Evolutionary conservation across 2,797 vertebrate species (phyloP).

Genomic region (Rhinoraja longicauda): DNA sequence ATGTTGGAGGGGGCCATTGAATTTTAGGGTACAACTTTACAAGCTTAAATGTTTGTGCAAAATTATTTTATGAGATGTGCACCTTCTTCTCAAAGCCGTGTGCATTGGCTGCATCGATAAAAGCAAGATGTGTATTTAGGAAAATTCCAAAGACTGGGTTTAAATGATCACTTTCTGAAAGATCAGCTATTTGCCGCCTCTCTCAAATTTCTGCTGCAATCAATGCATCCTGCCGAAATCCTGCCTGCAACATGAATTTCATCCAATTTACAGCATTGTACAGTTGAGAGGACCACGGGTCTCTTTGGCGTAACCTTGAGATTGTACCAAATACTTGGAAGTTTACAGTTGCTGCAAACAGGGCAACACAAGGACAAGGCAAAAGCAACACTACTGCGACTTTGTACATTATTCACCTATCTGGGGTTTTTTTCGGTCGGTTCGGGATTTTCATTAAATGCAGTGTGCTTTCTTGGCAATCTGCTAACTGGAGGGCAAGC

Average conservation of each 20-base stretch:
- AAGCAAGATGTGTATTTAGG: background rate
- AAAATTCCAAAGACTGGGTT: constrained; percentile 1
- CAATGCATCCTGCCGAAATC: constrained; percentile 34
- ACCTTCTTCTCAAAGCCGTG: background rate
- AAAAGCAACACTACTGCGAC: background rate
- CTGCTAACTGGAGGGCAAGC: background rate
- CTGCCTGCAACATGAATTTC: constrained; percentile 27
- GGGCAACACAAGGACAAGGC: background rate
- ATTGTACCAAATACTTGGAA: constrained; percentile 8
- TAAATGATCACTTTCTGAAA: constrained; percentile 36
- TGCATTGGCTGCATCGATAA: background rate
- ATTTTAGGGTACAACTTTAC: background rate
- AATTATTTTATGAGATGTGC: background rate
- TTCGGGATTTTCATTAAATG: background rate
- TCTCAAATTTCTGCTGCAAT: constrained; percentile 36
- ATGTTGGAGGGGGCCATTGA: background rate
- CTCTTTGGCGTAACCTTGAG: constrained; percentile 36
- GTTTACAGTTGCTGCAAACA: background rate
- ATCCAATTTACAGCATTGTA: constrained; percentile 36
- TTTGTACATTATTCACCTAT: background rate
- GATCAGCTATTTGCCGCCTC: constrained; percentile 34
- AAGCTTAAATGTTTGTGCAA: background rate
- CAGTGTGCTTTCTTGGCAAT: constrained; percentile 14
- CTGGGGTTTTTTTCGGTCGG: background rate
- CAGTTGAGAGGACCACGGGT: background rate